Conservation (phyloP, 2,113 vertebrate species). For the Odobenus rosmarus region DNA sequence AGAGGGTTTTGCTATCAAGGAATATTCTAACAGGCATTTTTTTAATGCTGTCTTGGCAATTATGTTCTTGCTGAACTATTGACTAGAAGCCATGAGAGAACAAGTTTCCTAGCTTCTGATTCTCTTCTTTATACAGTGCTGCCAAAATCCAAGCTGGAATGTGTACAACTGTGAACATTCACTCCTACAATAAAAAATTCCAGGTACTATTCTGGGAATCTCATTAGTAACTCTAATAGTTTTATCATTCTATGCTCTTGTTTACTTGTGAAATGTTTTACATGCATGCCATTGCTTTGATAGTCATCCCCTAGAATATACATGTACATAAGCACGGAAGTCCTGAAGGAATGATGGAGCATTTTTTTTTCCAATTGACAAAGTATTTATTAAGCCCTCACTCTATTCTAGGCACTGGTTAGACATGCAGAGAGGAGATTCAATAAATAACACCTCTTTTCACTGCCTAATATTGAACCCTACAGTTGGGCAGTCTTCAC, state of each 20-base stretch:
- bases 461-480: not conserved
- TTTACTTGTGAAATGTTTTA: constrained; percentile 25
- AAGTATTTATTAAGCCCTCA: not conserved
- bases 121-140: not conserved
- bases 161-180: not conserved
- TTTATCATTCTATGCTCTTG: not conserved
- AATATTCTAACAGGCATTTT: not conserved
- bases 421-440: not conserved
- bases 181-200: not conserved
- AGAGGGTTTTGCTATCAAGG: not conserved
- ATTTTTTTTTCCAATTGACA: not conserved
- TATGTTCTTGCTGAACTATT: not conserved
- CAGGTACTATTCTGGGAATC: not conserved
- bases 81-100: not conserved
- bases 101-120: not conserved
- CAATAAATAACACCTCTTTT: not conserved
- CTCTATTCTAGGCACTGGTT: not conserved
- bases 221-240: not conserved
- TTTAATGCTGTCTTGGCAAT: not conserved
- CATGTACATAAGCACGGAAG: not conserved
- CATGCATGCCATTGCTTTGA: not conserved
- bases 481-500: not conserved
- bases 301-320: not conserved
- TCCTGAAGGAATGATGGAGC: not conserved
- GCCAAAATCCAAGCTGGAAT: not conserved